Conservation (phyloP, 2,888 invertebrate genomes). For the Anoplius nigerrimus region DNA sequence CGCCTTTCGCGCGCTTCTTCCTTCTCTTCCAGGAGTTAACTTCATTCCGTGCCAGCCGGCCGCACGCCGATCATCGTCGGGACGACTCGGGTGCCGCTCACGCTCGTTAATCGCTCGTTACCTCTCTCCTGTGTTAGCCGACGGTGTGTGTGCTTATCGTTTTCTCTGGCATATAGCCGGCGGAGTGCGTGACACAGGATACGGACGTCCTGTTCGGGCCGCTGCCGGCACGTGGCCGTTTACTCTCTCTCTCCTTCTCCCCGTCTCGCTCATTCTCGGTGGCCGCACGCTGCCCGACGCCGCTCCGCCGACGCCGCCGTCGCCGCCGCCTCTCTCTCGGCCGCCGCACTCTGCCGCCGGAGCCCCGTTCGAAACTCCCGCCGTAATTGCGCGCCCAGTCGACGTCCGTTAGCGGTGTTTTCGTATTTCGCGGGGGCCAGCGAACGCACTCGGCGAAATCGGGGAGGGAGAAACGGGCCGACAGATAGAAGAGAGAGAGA, state of each 20-base stretch:
- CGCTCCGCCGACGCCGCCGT: constrained; percentile 8
- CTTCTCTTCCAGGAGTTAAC: constrained; percentile 5
- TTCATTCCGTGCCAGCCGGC: constrained; percentile 12
- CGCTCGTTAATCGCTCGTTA: not conserved
- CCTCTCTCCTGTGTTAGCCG: not conserved
- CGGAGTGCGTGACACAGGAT: not conserved
- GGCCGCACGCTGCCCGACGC: constrained; percentile 18
- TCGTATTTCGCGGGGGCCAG: constrained; percentile 45
- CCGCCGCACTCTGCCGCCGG: no score
- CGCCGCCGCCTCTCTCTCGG: constrained; percentile 7
- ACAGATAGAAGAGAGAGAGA: constrained; percentile 11
- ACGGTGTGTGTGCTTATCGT: not conserved
- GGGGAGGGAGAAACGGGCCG: constrained; percentile 2
- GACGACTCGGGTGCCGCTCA: not conserved
- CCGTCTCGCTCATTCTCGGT: no score
- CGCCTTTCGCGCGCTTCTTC: constrained; percentile 16
- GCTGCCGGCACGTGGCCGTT: constrained; percentile 1
- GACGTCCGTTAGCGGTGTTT: constrained; percentile 21
- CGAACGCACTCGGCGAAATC: constrained; percentile 11
- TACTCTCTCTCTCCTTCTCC: no score
- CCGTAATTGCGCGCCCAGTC: constrained; percentile 21
- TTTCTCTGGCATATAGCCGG: no score
- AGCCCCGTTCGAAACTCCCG: constrained; percentile 46
- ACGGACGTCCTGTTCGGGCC: no score
- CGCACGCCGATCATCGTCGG: not conserved